phyloP scores from a whole-genome alignment of 23 tunicate genomes.

The Corella eumyota region DNA sequence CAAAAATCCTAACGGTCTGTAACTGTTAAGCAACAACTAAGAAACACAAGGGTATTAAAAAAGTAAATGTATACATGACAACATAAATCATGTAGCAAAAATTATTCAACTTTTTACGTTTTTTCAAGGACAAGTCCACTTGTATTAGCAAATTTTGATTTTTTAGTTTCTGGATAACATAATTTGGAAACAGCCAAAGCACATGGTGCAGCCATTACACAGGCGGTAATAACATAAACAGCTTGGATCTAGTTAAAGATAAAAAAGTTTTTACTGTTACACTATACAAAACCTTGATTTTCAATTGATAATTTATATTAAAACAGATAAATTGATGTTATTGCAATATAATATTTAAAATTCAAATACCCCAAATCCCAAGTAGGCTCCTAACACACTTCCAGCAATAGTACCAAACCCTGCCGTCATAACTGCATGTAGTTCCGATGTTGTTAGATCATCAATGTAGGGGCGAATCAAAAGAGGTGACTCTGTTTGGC shows the following conservation, averaged over 20 bases:
- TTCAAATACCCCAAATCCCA: conserved; percentile 63
- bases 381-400: conserved; percentile 74
- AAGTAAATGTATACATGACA: background rate
- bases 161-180: conserved; percentile 81
- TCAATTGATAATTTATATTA: no score
- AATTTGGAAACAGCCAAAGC: conserved; percentile 77
- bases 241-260: conserved; percentile 43
- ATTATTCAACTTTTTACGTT: conserved; percentile 27
- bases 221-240: conserved; percentile 69
- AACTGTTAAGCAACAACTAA: background rate
- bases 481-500: conserved; percentile 89
- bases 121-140: conserved; percentile 52
- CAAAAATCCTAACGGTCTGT: background rate
- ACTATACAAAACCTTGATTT: no score
- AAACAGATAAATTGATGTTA: no score
- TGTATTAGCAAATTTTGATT: conserved; percentile 50
- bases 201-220: conserved; percentile 97
- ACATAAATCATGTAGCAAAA: background rate
- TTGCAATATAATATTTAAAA: no score
- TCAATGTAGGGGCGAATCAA: conserved; percentile 83
- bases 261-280: no score
- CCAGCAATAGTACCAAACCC: conserved; percentile 97
- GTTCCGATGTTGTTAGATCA: conserved; percentile 82
- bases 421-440: conserved; percentile 73
- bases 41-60: background rate